Evolutionary conservation across 2,797 vertebrate genomes (phyloP).

Genomic region (Florisuga fusca): DNA sequence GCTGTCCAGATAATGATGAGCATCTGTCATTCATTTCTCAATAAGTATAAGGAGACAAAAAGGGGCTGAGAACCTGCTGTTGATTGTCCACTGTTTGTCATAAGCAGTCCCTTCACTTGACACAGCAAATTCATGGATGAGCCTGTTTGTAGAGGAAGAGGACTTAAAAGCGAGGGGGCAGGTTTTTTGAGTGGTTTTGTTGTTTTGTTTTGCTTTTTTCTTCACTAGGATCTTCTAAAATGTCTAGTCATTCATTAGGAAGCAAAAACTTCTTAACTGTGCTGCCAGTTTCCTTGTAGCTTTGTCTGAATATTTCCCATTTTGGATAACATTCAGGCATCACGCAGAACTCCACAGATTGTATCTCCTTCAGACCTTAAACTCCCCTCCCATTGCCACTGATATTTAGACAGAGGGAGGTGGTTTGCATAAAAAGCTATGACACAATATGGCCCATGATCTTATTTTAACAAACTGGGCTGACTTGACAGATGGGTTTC

Average conservation of each 20-base stretch:
- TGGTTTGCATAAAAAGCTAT: neutral
- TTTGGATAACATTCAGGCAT: neutral
- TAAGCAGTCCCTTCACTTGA: neutral
- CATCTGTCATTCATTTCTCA: neutral
- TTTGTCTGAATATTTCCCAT: neutral
- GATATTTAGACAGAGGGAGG: neutral
- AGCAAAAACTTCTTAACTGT: neutral
- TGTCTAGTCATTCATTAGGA: neutral
- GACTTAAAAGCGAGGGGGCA: neutral
- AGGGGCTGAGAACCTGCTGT: neutral
- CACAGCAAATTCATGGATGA: neutral
- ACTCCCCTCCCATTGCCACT: neutral
- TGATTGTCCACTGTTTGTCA: neutral
- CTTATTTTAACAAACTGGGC: slow-evolving; percentile 4
- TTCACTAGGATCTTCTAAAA: neutral
- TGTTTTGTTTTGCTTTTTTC: neutral
- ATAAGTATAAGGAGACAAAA: neutral
- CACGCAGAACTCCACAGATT: neutral
- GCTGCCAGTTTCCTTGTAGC: neutral
- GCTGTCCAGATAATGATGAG: neutral
- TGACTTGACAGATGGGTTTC: slow-evolving; percentile 12
- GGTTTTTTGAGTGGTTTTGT: neutral
- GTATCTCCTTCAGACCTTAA: neutral
- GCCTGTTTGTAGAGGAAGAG: neutral
- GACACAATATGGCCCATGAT: neutral